Base-by-base conservation (phyloP, 2,888 invertebrate species). In the Brachyptera putata region DNA sequence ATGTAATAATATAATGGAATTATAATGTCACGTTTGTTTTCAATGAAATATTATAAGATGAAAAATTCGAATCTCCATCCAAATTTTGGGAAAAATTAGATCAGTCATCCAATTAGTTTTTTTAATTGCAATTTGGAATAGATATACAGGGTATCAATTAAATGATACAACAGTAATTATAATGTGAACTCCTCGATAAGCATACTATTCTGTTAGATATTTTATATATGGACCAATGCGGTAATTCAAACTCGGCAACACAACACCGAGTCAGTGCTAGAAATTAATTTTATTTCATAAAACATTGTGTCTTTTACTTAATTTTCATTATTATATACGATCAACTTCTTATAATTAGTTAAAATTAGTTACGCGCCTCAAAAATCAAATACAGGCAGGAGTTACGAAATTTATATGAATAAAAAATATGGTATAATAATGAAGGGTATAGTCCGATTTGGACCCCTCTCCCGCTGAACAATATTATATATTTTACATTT, bases 321-420 rank as follows among this genome's bases (percentile, higher is more conserved):
- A 30, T 53, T 36, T 30, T 53, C n/a, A n/a, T n/a, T 50, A 50
- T 16, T 34, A 26, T 14, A 49, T 49, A 36, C 16, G 14, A 34
- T 36, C 53, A 36, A 53, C 34, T 34, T 22, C 14, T 53, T 53
- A 53, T 53, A 34, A 53, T 53, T 53, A 53, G 53, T 53, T 53
- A 43, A 53, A 21, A 53, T 53, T 53, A 53, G 53, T 53, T 53
- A 14, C 13, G 34, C 36, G 53, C 53, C 53, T 53, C 34, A 53
- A 34, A 53, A 53, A 36, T 36, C 34, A 36, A 50, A 21, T 21
- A 50, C 18, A 63, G 58, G 41, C 30, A 56, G 62, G 68, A 66
- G 63, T 66, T 63, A 68, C 64, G 67, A 64, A 68, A 67, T 64
- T 67, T 66, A 61, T 60, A 58, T 65, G 68, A 66, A 66, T 63